Percentiles rank a stretch among this genome's conserved stretches.
These are phyloP conservation scores for Rhingia campestris DNA, from an alignment of 2,888 invertebrate species.

Conservation along the genomic window DNA sequence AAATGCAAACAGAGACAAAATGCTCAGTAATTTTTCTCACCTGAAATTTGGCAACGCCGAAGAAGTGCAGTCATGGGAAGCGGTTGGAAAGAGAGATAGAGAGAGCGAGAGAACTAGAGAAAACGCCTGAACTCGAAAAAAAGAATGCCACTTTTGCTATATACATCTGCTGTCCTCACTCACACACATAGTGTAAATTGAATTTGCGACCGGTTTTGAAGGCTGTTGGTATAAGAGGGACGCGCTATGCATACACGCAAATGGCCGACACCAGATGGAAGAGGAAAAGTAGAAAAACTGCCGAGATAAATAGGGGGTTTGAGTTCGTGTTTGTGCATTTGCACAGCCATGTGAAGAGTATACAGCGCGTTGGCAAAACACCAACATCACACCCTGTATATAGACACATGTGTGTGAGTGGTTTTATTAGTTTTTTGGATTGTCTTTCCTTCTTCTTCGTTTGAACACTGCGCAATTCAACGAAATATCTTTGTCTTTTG, in stretches of 20 bases:
- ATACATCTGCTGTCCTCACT: conserved; percentile 55
- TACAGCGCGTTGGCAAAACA: conserved; percentile 67
- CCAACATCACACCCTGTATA: conserved; percentile 21
- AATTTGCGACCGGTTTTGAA: conserved; percentile 65
- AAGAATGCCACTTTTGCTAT: conserved; percentile 22
- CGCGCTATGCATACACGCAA: conserved; percentile 64
- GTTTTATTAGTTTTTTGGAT: conserved; percentile 33
- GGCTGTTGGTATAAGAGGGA: conserved; percentile 70
- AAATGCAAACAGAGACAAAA: conserved; percentile 17
- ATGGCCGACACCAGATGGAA: conserved; percentile 41
- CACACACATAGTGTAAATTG: conserved; percentile 37
- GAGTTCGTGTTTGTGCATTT: conserved; percentile 24
- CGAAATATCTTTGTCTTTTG: conserved; percentile 56
- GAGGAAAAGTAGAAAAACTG: conserved; percentile 58
- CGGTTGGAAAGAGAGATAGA: conserved; percentile 7
- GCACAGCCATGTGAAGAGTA: conserved; percentile 62
- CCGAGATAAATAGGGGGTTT: conserved; percentile 38
- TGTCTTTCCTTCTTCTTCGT: conserved; percentile 66
- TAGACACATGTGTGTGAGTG: conserved; percentile 38
- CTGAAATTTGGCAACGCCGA: conserved; percentile 65
- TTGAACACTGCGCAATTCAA: conserved; percentile 63
- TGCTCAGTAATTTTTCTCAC: conserved; percentile 40
- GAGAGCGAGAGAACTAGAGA: conserved; percentile 7
- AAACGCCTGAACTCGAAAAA: conserved; percentile 19
- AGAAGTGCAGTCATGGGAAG: conserved; percentile 39